Evolutionary conservation across 2,113 vertebrate species (phyloP).

Genomic region (Vimba vimba): DNA sequence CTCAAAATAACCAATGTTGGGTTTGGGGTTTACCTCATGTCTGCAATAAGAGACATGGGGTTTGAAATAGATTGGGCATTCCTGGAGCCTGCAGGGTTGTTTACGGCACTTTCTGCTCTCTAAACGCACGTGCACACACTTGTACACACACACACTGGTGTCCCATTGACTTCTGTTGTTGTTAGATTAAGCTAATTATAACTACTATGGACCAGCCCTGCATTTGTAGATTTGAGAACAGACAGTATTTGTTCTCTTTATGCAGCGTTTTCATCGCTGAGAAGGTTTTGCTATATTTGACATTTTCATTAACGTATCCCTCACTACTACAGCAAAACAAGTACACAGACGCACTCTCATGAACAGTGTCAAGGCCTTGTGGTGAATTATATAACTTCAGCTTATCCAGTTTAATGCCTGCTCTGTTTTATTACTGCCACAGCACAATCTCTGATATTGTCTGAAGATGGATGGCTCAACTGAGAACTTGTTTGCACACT

Average conservation of each 20-base stretch:
- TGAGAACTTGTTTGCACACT: slow-evolving; percentile 38
- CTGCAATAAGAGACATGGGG: slow-evolving; percentile 30
- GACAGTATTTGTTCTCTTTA: background rate
- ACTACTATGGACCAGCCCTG: background rate
- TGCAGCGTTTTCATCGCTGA: background rate
- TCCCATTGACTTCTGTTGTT: slow-evolving; percentile 2
- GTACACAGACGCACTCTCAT: slow-evolving; percentile 3
- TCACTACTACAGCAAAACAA: slow-evolving; percentile 16
- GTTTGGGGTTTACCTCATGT: slow-evolving; percentile 40
- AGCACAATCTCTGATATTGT: slow-evolving; percentile 35
- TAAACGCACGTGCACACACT: background rate
- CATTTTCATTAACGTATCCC: background rate
- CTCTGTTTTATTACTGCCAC: slow-evolving; percentile 32
- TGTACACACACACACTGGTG: background rate
- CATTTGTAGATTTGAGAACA: background rate
- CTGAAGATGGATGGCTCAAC: slow-evolving; percentile 26
- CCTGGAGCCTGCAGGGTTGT: slow-evolving; percentile 20
- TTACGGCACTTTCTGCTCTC: slow-evolving; percentile 23
- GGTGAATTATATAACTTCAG: slow-evolving; percentile 45
- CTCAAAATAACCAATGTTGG: slow-evolving; percentile 9
- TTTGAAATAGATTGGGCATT: slow-evolving; percentile 37
- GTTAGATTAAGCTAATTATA: slow-evolving; percentile 7
- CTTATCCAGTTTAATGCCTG: slow-evolving; percentile 30
- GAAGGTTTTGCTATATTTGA: background rate
- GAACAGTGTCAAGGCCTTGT: slow-evolving; percentile 24